A percentile compares a stretch with the other conserved stretches of the same genome.
Evolutionary conservation across 2,888 invertebrate genomes (phyloP).

Genomic region (Dasysyrphus albostriatus): DNA sequence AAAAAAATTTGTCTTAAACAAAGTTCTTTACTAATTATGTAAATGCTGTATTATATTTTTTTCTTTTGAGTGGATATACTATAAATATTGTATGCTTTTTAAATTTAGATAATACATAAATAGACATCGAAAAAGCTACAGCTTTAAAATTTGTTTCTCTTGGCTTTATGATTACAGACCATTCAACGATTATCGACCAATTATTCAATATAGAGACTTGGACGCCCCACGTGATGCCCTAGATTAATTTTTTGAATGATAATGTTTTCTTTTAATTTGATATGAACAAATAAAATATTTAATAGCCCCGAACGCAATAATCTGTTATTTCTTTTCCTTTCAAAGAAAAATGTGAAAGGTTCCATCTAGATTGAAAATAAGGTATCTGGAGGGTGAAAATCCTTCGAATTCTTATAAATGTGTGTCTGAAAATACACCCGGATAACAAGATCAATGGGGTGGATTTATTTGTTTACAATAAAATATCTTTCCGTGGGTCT

Average conservation of each 20-base stretch:
- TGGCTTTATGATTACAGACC: slow-evolving; percentile 87
- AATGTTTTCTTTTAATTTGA: slow-evolving; percentile 46
- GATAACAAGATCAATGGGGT: no score
- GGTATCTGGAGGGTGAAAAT: no score
- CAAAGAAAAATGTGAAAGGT: background rate
- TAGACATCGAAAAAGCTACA: slow-evolving; percentile 50
- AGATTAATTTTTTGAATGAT: slow-evolving; percentile 87
- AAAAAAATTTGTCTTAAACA: background rate
- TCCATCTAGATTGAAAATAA: no score
- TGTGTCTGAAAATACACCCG: no score
- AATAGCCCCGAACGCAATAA: background rate
- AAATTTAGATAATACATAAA: slow-evolving; percentile 64
- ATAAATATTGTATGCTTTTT: slow-evolving; percentile 49
- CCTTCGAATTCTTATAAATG: no score
- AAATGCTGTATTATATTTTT: slow-evolving; percentile 57
- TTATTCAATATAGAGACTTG: slow-evolving; percentile 96
- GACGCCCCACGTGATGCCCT: slow-evolving; percentile 96
- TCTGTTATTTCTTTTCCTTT: background rate
- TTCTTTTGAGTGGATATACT: slow-evolving; percentile 11
- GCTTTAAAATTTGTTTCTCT: slow-evolving; percentile 75
- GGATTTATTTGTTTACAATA: no score
- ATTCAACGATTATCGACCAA: slow-evolving; percentile 92
- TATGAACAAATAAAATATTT: slow-evolving; percentile 51
- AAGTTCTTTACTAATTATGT: slow-evolving; percentile 50
- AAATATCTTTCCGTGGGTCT: no score